phyloP scores from a whole-genome alignment of 2,113 vertebrate species.

The Xenus cinereus region DNA sequence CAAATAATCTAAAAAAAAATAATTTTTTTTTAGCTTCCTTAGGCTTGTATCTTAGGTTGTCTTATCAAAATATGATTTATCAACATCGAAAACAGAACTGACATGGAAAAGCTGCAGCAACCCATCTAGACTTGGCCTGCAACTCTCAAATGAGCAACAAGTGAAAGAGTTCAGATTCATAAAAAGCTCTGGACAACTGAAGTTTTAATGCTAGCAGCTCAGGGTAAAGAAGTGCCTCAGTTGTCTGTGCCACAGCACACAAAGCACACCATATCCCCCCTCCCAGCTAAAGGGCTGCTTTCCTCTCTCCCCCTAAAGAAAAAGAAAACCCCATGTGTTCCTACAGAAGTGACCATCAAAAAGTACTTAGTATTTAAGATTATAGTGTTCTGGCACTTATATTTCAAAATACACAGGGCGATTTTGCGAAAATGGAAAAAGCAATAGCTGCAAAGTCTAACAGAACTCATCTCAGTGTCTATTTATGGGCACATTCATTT shows the following conservation, averaged over 20 bases:
- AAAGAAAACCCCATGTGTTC: background rate
- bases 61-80: background rate
- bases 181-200: background rate
- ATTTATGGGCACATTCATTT: background rate
- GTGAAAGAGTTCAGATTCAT: background rate
- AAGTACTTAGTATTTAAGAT: background rate
- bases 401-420: background rate
- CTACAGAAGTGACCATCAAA: background rate
- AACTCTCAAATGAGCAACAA: background rate
- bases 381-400: background rate
- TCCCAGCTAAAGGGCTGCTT: background rate
- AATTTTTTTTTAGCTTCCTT: background rate
- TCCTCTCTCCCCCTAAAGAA: background rate
- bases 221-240: background rate
- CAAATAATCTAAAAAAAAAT: background rate
- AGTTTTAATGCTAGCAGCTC: background rate
- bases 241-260: background rate
- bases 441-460: background rate
- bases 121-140: background rate
- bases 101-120: background rate
- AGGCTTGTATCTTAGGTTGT: background rate
- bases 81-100: background rate
- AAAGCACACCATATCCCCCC: background rate
- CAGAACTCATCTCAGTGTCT: background rate
- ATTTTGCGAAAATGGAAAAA: background rate